Evolutionary conservation across 1,140 invertebrate genomes (phyloP), one percentile per base, ranked within the genome.

Genomic region (Drosophila ogumai): DNA sequence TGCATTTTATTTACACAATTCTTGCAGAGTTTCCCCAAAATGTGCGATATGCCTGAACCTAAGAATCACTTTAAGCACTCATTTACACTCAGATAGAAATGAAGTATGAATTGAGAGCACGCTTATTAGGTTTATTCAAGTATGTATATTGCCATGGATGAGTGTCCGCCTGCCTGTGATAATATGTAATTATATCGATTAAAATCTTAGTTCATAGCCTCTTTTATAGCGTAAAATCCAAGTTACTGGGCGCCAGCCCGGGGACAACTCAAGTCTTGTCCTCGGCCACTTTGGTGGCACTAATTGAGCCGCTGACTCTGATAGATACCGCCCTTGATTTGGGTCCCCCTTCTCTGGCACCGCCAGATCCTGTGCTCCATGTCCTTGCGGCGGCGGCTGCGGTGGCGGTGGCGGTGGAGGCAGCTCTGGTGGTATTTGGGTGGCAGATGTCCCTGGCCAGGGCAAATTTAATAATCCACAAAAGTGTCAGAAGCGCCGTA

Each of bases 391-490:
- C 40, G 58, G 55, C 28, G n/a, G 52, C 6, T 32, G 32, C 17
- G 57, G 56, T 38, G 65, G 52, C 50, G 19, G 5, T n/a, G 19
- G 6, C 19, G 19, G 44, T 46, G 6, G 12, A 15, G 10, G 17
- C 31, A 10, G 19, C 50, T 54, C 49, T 55, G 56, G 55, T 71
- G 57, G 54, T 56, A 50, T 31, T 54, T 60, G 63, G 65, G 50
- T 84, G 84, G 41, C 60, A 71, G 65, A 88, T 80, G 79, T 63
- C 66, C 67, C 44, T 64, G 41, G 71, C 68, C 57, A 76, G 58
- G 52, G 54, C 55, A 72, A 91, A 90, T 82, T 90, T 90, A 87
- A 90, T 90, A 90, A 90, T 90, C 86, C 86, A 90, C 82, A 91
- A 72, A 73, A 90, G 87, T 80, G 86, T 82, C 86, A 90, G 73